phyloP scores from a whole-genome alignment of 2,888 invertebrate genomes.

The Acronicta leporina region DNA sequence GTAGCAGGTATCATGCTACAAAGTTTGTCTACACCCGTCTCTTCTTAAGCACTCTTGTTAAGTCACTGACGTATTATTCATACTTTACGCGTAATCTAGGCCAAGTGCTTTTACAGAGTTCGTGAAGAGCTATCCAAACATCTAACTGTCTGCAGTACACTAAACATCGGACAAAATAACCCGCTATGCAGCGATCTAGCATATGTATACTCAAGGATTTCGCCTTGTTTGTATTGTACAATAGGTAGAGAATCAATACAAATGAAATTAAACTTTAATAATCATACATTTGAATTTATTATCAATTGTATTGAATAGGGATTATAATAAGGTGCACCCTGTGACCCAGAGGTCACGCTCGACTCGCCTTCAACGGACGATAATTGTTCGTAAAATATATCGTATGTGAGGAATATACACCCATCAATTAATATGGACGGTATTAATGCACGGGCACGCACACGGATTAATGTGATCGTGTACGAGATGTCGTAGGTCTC shows the following conservation, averaged over 20 bases:
- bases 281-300: conserved; percentile 42
- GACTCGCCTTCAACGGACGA: conserved; percentile 58
- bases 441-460: conserved; percentile 46
- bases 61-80: conserved; percentile 33
- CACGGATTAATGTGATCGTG: conserved; percentile 46
- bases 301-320: conserved; percentile 48
- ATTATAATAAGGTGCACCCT: conserved; percentile 64
- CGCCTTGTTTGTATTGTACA: conserved; percentile 56
- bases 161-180: conserved; percentile 17
- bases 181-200: conserved; percentile 23
- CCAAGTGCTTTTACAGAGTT: conserved; percentile 34
- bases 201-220: conserved; percentile 62
- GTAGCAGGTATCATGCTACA: conserved; percentile 34
- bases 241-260: conserved; percentile 38
- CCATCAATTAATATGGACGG: conserved; percentile 57
- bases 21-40: conserved; percentile 25
- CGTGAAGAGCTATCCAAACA: conserved; percentile 46
- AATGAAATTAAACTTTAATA: conserved; percentile 53
- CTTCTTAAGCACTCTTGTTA: conserved; percentile 23
- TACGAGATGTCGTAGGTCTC: conserved; percentile 43
- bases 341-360: conserved; percentile 70
- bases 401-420: conserved; percentile 38
- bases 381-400: conserved; percentile 54
- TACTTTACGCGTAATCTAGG: conserved; percentile 21
- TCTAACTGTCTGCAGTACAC: conserved; percentile 17